phyloP scores from a whole-genome alignment of 2,888 invertebrate species.

The Oscheius sp. region DNA sequence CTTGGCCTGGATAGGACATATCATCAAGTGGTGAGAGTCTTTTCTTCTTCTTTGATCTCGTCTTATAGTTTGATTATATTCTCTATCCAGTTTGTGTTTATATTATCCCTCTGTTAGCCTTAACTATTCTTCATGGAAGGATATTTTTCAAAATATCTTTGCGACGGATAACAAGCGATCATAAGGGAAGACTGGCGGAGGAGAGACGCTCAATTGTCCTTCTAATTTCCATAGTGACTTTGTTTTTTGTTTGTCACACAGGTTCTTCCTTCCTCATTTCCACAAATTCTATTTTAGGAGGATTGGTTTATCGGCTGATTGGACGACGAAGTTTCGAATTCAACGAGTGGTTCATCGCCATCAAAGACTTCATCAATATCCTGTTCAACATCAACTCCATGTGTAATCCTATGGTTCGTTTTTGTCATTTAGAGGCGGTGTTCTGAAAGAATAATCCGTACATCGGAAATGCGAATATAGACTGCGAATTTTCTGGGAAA shows the following conservation, averaged over 20 bases:
- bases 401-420: constrained; percentile 65
- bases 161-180: constrained; percentile 43
- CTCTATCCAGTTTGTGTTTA: constrained; percentile 66
- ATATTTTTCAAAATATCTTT: constrained; percentile 55
- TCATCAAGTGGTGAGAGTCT: constrained; percentile 38
- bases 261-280: constrained; percentile 37
- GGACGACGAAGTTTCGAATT: constrained; percentile 53
- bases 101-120: constrained; percentile 62
- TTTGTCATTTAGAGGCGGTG: neutral
- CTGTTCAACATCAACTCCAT: constrained; percentile 69
- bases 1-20: constrained; percentile 53
- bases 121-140: constrained; percentile 64
- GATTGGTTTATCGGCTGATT: constrained; percentile 63
- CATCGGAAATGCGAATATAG: no score
- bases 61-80: constrained; percentile 61
- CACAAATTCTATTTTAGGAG: constrained; percentile 43
- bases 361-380: constrained; percentile 67
- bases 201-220: constrained; percentile 60
- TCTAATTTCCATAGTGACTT: constrained; percentile 66
- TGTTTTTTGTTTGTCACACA: constrained; percentile 69
- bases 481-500: no score
- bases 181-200: constrained; percentile 46
- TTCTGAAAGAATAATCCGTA: no score
- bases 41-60: neutral
- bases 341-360: constrained; percentile 55